These are phyloP conservation scores for Rhinichthys osculus DNA, from an alignment of 2,797 vertebrate genomes.

Conservation along the genomic window DNA sequence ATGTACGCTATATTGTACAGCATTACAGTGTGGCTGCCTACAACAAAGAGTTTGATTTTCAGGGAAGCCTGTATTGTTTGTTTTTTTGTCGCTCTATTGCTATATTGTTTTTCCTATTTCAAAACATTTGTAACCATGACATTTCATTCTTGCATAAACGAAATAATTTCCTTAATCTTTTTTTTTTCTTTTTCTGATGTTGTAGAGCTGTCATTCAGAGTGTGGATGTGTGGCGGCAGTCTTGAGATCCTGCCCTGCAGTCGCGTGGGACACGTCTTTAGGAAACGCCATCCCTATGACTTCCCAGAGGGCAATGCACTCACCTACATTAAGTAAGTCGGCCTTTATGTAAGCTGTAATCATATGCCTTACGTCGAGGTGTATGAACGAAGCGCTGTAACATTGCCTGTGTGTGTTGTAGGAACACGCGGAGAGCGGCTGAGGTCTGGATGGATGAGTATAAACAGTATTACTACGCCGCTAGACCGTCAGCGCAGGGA, in stretches of 20 bases:
- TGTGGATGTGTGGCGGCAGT: constrained; percentile 98
- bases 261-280: constrained; percentile 96
- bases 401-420: constrained; percentile 62
- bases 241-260: constrained; percentile 98
- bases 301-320: constrained; percentile 98
- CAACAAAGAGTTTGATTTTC: not conserved
- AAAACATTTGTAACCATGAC: not conserved
- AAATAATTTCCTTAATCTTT: not conserved
- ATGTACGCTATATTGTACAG: too few relatives aligned
- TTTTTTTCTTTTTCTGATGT: not conserved
- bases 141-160: not conserved
- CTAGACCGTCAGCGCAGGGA: constrained; percentile 92
- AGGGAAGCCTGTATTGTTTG: not conserved
- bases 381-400: not conserved
- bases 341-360: not conserved
- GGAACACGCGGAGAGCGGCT: constrained; percentile 95
- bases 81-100: not conserved
- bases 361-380: not conserved
- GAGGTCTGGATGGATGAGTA: constrained; percentile 99
- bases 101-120: not conserved
- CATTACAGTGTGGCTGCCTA: not conserved
- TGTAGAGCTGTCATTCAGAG: constrained; percentile 94
- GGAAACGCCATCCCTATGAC: constrained; percentile 96
- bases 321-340: constrained; percentile 94
- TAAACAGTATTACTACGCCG: constrained; percentile 97